Evolutionary conservation across 2,113 vertebrate genomes (phyloP).

Genomic region (Sapayoa aenigma): DNA sequence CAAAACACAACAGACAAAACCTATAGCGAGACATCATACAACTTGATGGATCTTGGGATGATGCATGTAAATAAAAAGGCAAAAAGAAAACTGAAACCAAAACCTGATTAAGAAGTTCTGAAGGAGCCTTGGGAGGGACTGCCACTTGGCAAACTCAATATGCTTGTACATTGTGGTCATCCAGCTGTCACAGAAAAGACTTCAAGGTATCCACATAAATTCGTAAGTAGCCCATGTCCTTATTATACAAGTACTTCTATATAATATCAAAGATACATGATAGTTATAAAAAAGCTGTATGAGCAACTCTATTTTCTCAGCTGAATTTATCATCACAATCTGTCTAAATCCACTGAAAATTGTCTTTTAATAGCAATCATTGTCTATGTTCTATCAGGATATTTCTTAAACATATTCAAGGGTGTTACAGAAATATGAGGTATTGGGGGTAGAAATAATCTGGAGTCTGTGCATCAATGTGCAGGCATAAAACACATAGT

Average conservation of each 20-base stretch:
- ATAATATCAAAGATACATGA: not conserved
- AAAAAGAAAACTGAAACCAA: not conserved
- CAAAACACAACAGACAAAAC: not conserved
- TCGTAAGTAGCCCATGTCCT: not conserved
- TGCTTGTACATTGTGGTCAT: not conserved
- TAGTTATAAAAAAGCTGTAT: not conserved
- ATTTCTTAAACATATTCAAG: constrained; percentile 8
- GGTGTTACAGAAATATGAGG: not conserved
- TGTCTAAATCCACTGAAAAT: not conserved
- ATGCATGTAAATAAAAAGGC: not conserved
- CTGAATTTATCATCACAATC: not conserved
- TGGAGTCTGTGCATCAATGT: not conserved
- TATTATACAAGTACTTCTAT: not conserved
- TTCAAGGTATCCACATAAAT: not conserved
- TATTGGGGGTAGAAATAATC: not conserved
- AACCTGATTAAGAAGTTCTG: not conserved
- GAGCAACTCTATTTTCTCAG: not conserved
- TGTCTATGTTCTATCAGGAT: not conserved
- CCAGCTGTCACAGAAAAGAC: not conserved
- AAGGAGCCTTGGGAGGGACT: not conserved
- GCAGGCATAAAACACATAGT: not conserved
- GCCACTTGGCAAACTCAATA: not conserved
- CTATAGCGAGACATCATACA: not conserved
- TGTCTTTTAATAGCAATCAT: not conserved
- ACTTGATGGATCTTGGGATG: not conserved